Conservation (phyloP, 1,140 invertebrate species). For the Drosophila serrata region DNA sequence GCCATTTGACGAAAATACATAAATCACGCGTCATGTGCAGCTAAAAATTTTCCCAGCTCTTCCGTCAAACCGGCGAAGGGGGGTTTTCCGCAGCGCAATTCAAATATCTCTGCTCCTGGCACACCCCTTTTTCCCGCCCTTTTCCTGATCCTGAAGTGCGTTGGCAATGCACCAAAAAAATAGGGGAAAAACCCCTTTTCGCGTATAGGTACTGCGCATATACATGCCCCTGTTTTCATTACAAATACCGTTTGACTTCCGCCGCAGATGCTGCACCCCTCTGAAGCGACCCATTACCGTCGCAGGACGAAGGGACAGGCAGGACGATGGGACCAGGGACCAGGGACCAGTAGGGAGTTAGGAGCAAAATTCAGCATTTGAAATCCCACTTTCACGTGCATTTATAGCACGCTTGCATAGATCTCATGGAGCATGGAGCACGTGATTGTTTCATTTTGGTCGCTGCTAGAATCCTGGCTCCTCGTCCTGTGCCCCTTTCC, state of each 20-base stretch:
- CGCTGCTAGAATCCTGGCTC: constrained; percentile 53
- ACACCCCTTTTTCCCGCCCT: not conserved
- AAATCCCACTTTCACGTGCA: constrained; percentile 74
- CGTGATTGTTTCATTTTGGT: constrained; percentile 83
- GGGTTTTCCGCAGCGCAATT: constrained; percentile 48
- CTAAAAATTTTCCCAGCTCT: constrained; percentile 51
- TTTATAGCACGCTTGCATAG: constrained; percentile 79
- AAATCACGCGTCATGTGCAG: constrained; percentile 83
- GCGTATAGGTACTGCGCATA: constrained; percentile 38
- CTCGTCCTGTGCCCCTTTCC: not conserved
- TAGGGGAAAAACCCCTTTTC: constrained; percentile 1
- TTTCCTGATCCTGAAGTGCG: constrained; percentile 65
- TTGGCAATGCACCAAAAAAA: constrained; percentile 76
- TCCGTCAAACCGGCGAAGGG: not conserved
- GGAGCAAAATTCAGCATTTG: constrained; percentile 41
- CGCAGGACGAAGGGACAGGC: not conserved
- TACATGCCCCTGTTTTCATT: constrained; percentile 83
- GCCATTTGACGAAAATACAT: constrained; percentile 84
- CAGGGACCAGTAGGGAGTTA: not conserved
- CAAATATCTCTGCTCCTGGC: constrained; percentile 63
- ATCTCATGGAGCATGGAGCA: constrained; percentile 80
- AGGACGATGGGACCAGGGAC: not conserved
- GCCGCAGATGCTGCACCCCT: constrained; percentile 49
- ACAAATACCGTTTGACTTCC: constrained; percentile 84
- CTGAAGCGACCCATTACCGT: constrained; percentile 2